Evolutionary conservation across 1,140 invertebrate species (phyloP), one percentile per base, ranked within the genome.

Genomic region (Drosophila insularis): DNA sequence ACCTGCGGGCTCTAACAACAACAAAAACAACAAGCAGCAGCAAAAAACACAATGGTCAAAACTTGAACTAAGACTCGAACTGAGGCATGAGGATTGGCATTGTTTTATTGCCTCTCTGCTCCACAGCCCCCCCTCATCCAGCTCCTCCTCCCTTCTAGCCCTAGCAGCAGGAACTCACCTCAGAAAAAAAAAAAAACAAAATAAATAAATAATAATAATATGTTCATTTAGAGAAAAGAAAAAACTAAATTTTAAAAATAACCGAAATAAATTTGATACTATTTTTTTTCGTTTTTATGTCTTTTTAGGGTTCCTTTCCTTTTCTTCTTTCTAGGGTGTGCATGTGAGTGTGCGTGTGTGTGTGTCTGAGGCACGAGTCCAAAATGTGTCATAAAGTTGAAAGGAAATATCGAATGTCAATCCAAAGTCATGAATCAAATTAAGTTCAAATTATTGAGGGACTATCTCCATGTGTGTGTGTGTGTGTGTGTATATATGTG

Each of bases 1-100:
- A 85, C 81, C 81, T 86, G 80, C 80, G 81, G 77, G 67, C 56
- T 46, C 13, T 59, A 64, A 27, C 23, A 39, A 64, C 32, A 50
- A 11, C 43, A 50, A 10, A 17, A 46, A 19, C 43, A 17, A 46
- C 43, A 46, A 46, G 14, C 27, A 46, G 19, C 43, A 46, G 14
- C 43, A 50, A 21, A 21, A 46, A 27, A 78, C 32, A 82, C 65
- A 81, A 81, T 71, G 62, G 54, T 70, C 69, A 71, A 55, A 46
- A 53, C 53, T 63, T 10, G 17, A 21, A 11, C 17, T 50, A 11
- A 74, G 55, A 72, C 69, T 69, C 10, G 32, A 10, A 8, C 1
- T 35, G 32, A 10, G 72, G 61, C 21, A 35, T 64, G 27, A 35
- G 23, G 17, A 27, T n/a, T 37, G 27, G 43, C 17, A 7, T 21